Percentiles rank a stretch among this genome's conserved stretches.
Evolutionary conservation across 1,140 invertebrate genomes (phyloP).

Genomic region (Plutomurus gul): DNA sequence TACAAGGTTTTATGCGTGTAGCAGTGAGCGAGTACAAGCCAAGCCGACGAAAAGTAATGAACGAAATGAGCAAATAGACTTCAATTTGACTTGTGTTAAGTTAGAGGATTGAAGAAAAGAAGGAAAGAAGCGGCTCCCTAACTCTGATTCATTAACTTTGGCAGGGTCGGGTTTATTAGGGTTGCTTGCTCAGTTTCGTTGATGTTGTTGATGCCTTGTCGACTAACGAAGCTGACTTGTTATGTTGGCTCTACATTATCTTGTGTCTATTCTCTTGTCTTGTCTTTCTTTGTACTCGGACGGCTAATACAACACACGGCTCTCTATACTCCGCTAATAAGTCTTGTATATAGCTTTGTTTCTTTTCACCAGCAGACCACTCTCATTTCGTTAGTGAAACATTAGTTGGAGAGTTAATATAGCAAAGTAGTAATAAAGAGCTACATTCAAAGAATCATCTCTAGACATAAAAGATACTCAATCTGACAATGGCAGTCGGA

Average conservation of each 20-base stretch:
- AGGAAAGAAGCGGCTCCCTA: neutral
- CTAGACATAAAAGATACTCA: neutral
- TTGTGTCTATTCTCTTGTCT: constrained; percentile 22
- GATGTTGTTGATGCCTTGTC: constrained; percentile 10
- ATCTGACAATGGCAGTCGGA: neutral
- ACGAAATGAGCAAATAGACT: constrained; percentile 17
- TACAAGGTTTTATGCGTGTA: neutral
- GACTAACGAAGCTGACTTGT: constrained; percentile 40
- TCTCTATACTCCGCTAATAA: neutral
- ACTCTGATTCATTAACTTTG: constrained; percentile 46
- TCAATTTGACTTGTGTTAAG: constrained; percentile 10
- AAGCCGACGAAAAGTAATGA: constrained; percentile 21
- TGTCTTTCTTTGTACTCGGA: neutral
- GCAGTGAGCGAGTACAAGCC: neutral
- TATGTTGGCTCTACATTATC: constrained; percentile 30
- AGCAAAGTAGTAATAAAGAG: constrained; percentile 9
- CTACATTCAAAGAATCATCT: constrained; percentile 13
- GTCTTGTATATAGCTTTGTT: constrained; percentile 1
- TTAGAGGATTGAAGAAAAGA: neutral
- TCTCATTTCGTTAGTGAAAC: constrained; percentile 12
- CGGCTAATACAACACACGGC: neutral
- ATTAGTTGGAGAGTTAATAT: constrained; percentile 5
- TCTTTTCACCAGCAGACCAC: neutral
- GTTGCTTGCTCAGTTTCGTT: constrained; percentile 26
- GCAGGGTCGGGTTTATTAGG: constrained; percentile 45